Percentiles rank a stretch among this genome's conserved stretches.
Conservation (phyloP, 1,140 invertebrate genomes). For the Helicoverpa zea region DNA sequence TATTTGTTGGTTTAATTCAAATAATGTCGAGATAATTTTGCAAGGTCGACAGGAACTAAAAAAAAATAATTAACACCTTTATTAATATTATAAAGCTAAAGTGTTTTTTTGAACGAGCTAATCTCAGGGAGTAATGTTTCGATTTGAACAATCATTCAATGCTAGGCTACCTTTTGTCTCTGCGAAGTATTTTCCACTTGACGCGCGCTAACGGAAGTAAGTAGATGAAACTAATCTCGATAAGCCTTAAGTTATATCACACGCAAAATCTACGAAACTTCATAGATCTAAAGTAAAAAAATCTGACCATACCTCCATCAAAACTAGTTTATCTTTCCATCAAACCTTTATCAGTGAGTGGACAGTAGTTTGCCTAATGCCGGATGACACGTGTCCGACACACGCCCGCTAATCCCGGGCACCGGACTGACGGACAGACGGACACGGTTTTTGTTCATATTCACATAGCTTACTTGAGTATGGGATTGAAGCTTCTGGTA, state of each 20-base stretch:
- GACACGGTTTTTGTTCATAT: constrained; percentile 23
- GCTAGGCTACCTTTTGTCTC: no score
- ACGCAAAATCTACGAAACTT: not conserved
- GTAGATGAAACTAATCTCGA: no score
- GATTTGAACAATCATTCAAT: no score
- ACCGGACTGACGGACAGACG: not conserved
- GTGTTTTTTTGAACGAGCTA: no score
- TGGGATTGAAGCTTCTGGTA: not conserved
- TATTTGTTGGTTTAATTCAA: no score
- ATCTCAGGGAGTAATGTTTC: no score
- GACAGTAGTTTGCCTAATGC: constrained; percentile 27
- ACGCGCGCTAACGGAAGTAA: no score
- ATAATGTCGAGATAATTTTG: no score
- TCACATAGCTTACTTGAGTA: not conserved
- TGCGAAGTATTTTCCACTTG: no score
- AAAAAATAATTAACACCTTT: no score
- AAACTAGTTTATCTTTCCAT: constrained; percentile 32
- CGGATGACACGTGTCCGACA: constrained; percentile 34
- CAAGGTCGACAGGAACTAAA: no score
- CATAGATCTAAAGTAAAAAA: not conserved
- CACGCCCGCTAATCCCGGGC: constrained; percentile 21
- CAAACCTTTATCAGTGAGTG: constrained; percentile 33
- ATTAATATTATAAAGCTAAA: no score
- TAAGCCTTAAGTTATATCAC: not conserved
- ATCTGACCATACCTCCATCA: constrained; percentile 49